Evolutionary conservation across 53 echinoderm and acorn worm genomes (phyloP).

Genomic region (Pentamera pediparva): DNA sequence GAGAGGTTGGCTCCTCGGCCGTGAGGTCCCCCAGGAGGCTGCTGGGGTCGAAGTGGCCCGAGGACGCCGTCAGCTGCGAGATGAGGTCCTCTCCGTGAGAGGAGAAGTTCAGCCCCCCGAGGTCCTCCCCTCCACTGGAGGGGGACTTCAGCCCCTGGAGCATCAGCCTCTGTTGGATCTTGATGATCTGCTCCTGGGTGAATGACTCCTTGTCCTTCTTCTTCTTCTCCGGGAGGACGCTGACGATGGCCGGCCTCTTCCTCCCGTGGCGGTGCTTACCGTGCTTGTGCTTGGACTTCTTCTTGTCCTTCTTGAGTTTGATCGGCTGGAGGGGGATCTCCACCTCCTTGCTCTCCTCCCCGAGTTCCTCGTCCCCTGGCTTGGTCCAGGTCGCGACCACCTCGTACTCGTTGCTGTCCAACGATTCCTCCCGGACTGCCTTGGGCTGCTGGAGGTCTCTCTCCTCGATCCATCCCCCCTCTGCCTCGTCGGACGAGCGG

Average conservation of each 20-base stretch:
- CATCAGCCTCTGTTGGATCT: slow-evolving; percentile 31
- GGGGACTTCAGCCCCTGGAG: slow-evolving; percentile 22
- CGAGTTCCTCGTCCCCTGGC: neutral
- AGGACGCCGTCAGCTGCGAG: slow-evolving; percentile 50
- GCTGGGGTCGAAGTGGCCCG: slow-evolving; percentile 18
- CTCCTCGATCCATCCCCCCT: slow-evolving; percentile 30
- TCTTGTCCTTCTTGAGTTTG: slow-evolving; percentile 38
- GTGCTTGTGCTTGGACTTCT: slow-evolving; percentile 17
- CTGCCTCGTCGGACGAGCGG: slow-evolving; percentile 34
- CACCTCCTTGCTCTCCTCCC: neutral
- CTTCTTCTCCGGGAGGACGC: slow-evolving; percentile 9
- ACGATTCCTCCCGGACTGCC: too few relatives aligned
- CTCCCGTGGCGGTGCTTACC: neutral
- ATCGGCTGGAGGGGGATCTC: neutral
- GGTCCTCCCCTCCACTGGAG: slow-evolving; percentile 21
- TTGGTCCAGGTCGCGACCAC: neutral
- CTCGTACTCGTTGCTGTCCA: neutral
- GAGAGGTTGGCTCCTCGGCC: neutral
- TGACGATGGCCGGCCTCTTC: neutral
- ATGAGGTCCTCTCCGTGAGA: slow-evolving; percentile 54
- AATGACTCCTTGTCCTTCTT: slow-evolving; percentile 33
- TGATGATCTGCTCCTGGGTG: slow-evolving; percentile 26
- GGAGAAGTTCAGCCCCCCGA: slow-evolving; percentile 32
- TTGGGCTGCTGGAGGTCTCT: neutral
- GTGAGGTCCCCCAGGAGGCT: slow-evolving; percentile 5